phyloP scores from a whole-genome alignment of 1,140 invertebrate species.

The Pogonus chalceus region DNA sequence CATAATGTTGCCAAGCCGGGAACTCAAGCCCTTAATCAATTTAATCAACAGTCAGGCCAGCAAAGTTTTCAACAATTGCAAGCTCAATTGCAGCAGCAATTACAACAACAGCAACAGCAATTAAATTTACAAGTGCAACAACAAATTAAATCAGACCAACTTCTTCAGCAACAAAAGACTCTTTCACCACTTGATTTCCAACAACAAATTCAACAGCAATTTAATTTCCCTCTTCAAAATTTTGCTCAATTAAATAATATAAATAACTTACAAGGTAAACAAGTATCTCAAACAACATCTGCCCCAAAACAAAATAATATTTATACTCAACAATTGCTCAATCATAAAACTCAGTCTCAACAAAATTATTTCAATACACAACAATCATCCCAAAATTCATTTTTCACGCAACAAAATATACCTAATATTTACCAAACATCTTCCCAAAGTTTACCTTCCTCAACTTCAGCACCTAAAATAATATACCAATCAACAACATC shows the following conservation, averaged over 20 bases:
- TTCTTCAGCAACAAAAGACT: conserved; percentile 15
- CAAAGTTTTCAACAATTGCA: neutral
- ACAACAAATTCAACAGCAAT: conserved; percentile 22
- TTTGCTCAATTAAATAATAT: conserved; percentile 6
- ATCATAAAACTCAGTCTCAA: conserved; percentile 4
- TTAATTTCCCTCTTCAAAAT: conserved; percentile 13
- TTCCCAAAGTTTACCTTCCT: neutral
- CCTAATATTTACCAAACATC: neutral
- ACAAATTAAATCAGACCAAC: conserved; percentile 17
- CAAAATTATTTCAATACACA: conserved; percentile 23
- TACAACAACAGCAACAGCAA: conserved; percentile 16
- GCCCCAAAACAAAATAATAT: neutral
- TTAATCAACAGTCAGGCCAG: neutral
- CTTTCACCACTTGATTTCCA: conserved; percentile 16
- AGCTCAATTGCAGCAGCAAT: conserved; percentile 16
- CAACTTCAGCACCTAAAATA: conserved; percentile 10
- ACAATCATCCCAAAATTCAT: conserved; percentile 22
- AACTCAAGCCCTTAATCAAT: conserved; percentile 6
- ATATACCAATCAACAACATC: conserved; percentile 34
- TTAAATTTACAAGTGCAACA: conserved; percentile 17
- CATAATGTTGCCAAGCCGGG: too few relatives aligned
- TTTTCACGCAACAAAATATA: conserved; percentile 35
- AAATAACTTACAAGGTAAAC: conserved; percentile 13
- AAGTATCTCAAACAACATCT: conserved; percentile 11
- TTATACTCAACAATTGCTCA: neutral